Percentiles rank a stretch among this genome's conserved stretches.
These are phyloP conservation scores for Meles meles DNA, from an alignment of 2,113 vertebrate genomes.

Conservation along the genomic window DNA sequence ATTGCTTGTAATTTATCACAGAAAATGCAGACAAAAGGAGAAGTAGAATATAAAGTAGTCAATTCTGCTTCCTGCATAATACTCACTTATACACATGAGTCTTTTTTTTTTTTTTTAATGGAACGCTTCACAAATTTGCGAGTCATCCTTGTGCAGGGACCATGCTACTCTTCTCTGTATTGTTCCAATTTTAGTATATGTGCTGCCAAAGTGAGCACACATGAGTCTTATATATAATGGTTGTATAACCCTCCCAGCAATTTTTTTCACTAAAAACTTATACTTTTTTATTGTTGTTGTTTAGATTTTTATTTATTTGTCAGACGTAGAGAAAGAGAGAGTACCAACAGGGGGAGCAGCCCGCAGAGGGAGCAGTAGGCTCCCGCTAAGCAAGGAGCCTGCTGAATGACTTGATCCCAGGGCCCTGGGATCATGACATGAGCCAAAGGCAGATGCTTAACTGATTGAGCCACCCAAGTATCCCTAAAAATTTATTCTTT, in stretches of 20 bases:
- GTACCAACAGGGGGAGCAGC: neutral
- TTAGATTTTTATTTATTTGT: neutral
- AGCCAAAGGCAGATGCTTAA: too few relatives aligned
- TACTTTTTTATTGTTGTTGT: neutral
- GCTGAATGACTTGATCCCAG: too few relatives aligned
- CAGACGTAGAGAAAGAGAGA: neutral
- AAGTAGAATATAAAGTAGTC: neutral
- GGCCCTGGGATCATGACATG: too few relatives aligned
- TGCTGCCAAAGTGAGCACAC: neutral
- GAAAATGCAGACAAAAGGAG: neutral
- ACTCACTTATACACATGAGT: neutral
- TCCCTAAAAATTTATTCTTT: too few relatives aligned
- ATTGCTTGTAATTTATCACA: constrained; percentile 11
- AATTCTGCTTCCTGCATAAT: neutral
- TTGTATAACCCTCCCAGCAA: neutral
- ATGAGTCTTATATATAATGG: neutral
- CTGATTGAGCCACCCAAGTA: too few relatives aligned
- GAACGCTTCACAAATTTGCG: too few relatives aligned
- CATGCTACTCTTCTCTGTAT: too few relatives aligned
- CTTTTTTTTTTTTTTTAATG: neutral
- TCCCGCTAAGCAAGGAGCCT: too few relatives aligned
- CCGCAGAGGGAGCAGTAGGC: too few relatives aligned
- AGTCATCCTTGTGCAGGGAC: too few relatives aligned
- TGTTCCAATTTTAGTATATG: too few relatives aligned
- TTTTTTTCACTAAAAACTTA: neutral